phyloP scores from a whole-genome alignment of 2,113 vertebrate genomes.

The Actenoides hombroni region DNA sequence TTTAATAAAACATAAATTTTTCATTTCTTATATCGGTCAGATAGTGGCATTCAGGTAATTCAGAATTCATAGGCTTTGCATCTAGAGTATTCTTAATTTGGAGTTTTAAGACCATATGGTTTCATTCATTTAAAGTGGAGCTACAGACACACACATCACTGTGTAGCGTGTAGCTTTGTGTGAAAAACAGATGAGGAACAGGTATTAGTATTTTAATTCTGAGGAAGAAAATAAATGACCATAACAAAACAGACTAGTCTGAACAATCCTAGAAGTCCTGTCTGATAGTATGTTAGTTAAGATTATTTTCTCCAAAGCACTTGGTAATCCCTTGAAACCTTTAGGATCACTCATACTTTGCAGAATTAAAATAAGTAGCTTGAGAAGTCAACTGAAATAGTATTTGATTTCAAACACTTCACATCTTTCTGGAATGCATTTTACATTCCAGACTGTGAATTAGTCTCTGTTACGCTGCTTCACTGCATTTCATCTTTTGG shows the following conservation, averaged over 20 bases:
- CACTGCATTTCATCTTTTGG: background rate
- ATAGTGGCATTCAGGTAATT: slow-evolving; percentile 36
- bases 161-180: background rate
- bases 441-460: background rate
- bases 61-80: background rate
- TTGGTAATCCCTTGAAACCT: background rate
- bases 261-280: background rate
- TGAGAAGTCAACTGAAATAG: background rate
- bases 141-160: background rate
- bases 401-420: background rate
- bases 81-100: slow-evolving; percentile 5
- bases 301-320: background rate
- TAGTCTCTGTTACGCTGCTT: background rate
- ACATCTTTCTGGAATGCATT: background rate
- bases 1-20: slow-evolving; percentile 39
- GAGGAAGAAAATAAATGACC: background rate
- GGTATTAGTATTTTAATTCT: background rate
- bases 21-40: background rate
- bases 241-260: background rate
- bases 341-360: background rate
- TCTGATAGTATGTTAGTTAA: background rate
- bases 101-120: background rate
- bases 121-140: background rate
- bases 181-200: background rate
- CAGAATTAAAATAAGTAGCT: background rate